These are phyloP conservation scores for Dasyornis broadbenti DNA, from an alignment of 2,113 vertebrate species.

Conservation along the genomic window DNA sequence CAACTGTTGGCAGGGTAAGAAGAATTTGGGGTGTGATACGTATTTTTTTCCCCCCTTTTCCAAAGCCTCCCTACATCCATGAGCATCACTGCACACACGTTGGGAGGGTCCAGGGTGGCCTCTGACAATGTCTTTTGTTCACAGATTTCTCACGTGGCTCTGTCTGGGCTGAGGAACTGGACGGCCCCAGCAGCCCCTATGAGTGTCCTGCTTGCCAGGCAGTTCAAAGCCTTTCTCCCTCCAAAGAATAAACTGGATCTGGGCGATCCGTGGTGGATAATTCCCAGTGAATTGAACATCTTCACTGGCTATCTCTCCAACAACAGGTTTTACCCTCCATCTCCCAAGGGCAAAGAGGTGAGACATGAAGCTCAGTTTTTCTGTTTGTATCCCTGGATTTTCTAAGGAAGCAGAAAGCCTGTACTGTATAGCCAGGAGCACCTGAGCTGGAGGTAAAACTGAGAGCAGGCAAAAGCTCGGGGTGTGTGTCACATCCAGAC, in stretches of 20 bases:
- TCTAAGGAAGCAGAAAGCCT: neutral
- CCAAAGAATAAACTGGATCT: conserved; percentile 80
- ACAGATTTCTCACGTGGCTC: conserved; percentile 87
- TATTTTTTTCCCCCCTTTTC: neutral
- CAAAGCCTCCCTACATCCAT: neutral
- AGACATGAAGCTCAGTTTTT: neutral
- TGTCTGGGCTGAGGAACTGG: conserved; percentile 90
- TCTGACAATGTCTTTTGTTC: neutral
- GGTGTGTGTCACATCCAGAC: neutral
- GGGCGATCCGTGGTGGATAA: conserved; percentile 91
- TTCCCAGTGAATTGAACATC: conserved; percentile 91
- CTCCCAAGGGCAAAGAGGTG: conserved; percentile 93
- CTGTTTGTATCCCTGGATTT: neutral
- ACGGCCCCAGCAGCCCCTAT: conserved; percentile 74
- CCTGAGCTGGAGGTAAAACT: neutral
- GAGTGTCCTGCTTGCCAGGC: conserved; percentile 75
- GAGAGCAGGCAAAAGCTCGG: neutral
- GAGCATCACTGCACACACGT: neutral
- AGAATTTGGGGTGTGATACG: neutral
- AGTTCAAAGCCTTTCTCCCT: conserved; percentile 89
- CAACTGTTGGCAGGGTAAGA: neutral
- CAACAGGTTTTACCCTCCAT: conserved; percentile 91
- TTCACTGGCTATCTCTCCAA: conserved; percentile 95
- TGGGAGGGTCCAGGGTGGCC: neutral
- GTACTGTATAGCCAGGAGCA: neutral